A percentile compares a stretch with the other conserved stretches of the same genome.
Conservation (phyloP, 2,797 vertebrate species). For the Pangasius larnaudii region DNA sequence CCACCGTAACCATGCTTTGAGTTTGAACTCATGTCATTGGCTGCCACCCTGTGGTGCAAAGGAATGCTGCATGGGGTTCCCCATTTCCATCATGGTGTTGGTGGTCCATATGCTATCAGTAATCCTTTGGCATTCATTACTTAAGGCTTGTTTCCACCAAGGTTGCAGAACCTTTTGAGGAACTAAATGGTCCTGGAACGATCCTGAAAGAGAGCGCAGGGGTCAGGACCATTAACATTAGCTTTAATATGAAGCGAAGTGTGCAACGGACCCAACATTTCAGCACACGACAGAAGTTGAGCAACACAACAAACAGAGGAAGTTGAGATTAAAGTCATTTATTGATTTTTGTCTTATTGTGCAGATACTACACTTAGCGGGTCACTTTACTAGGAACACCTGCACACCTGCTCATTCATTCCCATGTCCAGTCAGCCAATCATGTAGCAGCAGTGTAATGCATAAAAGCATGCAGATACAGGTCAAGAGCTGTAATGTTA, state of each 20-base stretch:
- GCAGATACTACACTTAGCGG: neutral
- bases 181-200: neutral
- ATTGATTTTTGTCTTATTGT: neutral
- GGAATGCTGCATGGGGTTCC: constrained; percentile 53
- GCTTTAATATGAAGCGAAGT: neutral
- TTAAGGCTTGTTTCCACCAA: constrained; percentile 25
- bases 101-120: constrained; percentile 24
- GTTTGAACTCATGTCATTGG: constrained; percentile 43
- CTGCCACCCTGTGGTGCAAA: constrained; percentile 52
- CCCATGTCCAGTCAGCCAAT: neutral
- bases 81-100: constrained; percentile 46
- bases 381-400: constrained; percentile 8
- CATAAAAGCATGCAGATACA: neutral
- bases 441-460: neutral
- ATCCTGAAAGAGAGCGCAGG: neutral
- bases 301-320: neutral
- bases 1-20: constrained; percentile 34
- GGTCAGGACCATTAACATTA: neutral
- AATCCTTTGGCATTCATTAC: constrained; percentile 23
- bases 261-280: neutral
- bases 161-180: constrained; percentile 28
- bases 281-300: neutral
- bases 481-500: neutral
- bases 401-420: neutral
- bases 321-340: neutral